Evolutionary conservation across 2,888 invertebrate species (phyloP), one percentile per base, ranked within the genome.

Genomic region (Apoderus coryli): DNA sequence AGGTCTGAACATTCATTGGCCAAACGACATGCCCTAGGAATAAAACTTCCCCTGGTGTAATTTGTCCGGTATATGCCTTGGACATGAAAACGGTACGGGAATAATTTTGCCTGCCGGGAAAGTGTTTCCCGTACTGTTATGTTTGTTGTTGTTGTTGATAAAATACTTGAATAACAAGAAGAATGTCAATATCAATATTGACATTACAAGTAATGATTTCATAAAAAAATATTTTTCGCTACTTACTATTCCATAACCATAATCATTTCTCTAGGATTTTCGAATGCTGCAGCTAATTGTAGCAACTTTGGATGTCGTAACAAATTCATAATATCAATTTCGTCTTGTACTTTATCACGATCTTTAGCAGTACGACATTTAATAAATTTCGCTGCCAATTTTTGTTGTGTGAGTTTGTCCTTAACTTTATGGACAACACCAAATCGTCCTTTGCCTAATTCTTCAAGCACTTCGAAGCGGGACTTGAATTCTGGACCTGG

Each of bases 201-300:
- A n/a, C n/a, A n/a, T n/a, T n/a, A n/a, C n/a, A n/a, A n/a, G n/a
- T n/a, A n/a, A n/a, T n/a, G n/a, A n/a, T n/a, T n/a, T n/a, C n/a
- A n/a, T n/a, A n/a, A n/a, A n/a, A n/a, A 29, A 15, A 19, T 22
- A 31, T n/a, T n/a, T n/a, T n/a, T 19, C 6, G 19, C 27, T 39
- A 71, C 82, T 75, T 63, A 93, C 92, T 82, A 80, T 66, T 95
- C 92, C 62, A 82, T 82, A 22, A 93, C 74, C 62, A 93, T 76
- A 34, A 86, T 70, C 49, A 81, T 78, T 52, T 82, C 80, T 40
- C 73, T 68, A 15, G 72, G 65, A 40, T 67, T 72, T 45, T 82
- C 81, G 53, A 76, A 89, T 6, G 84, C 84, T 15, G 84, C 84
- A 3, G 76, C 73, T 29, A 90, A 59, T 50, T 84, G 79, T 5